phyloP scores from a whole-genome alignment of 2,888 invertebrate genomes.

The Neocrepidodera transversa region DNA sequence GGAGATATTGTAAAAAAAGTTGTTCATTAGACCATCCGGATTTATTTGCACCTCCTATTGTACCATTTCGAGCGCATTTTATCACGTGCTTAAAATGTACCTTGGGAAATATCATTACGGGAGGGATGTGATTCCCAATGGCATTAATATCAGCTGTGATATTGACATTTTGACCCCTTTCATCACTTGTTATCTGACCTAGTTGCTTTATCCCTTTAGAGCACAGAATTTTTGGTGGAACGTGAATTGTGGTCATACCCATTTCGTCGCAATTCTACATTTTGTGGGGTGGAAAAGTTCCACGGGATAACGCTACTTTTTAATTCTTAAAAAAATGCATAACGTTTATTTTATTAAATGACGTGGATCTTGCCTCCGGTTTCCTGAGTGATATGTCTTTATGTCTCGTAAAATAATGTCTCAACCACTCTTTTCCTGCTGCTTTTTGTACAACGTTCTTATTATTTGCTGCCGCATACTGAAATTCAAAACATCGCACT shows the following conservation, averaged over 20 bases:
- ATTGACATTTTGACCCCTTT: slow-evolving; percentile 41
- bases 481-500: slow-evolving; percentile 30
- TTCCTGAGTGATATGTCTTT: too few species aligned
- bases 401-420: too few species aligned
- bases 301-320: slow-evolving; percentile 7
- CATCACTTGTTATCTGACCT: slow-evolving; percentile 39
- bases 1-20: not conserved
- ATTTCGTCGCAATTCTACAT: slow-evolving; percentile 38
- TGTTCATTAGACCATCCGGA: too few species aligned
- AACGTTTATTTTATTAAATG: slow-evolving; percentile 43
- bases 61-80: not conserved
- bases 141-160: slow-evolving; percentile 41
- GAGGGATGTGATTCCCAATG: slow-evolving; percentile 31
- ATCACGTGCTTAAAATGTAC: slow-evolving; percentile 29
- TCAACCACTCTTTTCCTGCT: too few species aligned
- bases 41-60: not conserved
- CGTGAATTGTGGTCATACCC: not conserved
- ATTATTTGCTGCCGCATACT: slow-evolving; percentile 41
- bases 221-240: slow-evolving; percentile 38
- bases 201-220: slow-evolving; percentile 47
- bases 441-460: slow-evolving; percentile 30
- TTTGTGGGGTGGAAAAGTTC: slow-evolving; percentile 32
- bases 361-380: too few species aligned
- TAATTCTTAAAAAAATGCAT: slow-evolving; percentile 37
- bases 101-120: slow-evolving; percentile 42